Conservation (phyloP, 92 coral and sea anemone species). For the Epizoanthus illoricatus region DNA sequence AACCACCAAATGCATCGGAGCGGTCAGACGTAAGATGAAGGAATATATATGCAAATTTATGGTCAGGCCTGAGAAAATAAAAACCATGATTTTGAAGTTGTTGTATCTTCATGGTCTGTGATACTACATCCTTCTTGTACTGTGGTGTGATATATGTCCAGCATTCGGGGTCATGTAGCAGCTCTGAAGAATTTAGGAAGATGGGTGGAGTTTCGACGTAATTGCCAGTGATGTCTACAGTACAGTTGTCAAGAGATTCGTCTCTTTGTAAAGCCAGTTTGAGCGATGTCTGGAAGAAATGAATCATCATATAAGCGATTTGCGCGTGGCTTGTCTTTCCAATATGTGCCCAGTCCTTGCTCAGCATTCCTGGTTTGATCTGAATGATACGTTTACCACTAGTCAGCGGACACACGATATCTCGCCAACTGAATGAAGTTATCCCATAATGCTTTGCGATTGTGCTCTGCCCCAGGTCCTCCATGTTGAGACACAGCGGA, state of each 20-base stretch:
- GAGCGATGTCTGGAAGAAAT: constrained; percentile 41
- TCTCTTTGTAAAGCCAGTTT: background rate
- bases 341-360: constrained; percentile 46
- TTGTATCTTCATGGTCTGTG: constrained; percentile 53
- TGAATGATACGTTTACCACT: background rate
- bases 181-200: constrained; percentile 23
- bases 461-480: constrained; percentile 67
- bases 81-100: constrained; percentile 55
- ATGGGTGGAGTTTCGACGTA: background rate
- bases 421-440: constrained; percentile 74
- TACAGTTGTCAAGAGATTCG: background rate
- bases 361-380: constrained; percentile 31
- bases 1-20: constrained; percentile 75
- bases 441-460: constrained; percentile 70
- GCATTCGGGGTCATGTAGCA: constrained; percentile 54
- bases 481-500: constrained; percentile 60
- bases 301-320: constrained; percentile 39
- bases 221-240: background rate
- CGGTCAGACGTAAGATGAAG: constrained; percentile 34
- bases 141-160: constrained; percentile 64
- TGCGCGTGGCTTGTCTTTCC: constrained; percentile 44
- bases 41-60: constrained; percentile 34
- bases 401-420: constrained; percentile 65
- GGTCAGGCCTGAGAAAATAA: constrained; percentile 38
- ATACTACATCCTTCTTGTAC: constrained; percentile 38